phyloP scores from a whole-genome alignment of 2,888 invertebrate species.

The Carabus problematicus region DNA sequence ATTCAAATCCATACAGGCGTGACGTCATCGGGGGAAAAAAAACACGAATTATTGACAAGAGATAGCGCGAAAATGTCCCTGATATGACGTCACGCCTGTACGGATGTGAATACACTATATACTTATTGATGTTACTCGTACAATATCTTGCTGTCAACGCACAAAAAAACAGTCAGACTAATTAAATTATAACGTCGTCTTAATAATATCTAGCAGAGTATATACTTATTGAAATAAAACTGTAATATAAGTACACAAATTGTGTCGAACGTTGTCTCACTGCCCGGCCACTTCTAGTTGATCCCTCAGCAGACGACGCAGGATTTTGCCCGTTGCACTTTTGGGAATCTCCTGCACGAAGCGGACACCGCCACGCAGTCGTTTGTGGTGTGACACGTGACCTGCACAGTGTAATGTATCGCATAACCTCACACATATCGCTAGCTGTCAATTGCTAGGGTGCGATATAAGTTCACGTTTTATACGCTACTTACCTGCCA shows the following conservation, averaged over 20 bases:
- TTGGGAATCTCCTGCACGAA: slow-evolving; percentile 80
- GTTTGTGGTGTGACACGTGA: slow-evolving; percentile 74
- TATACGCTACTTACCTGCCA: slow-evolving; percentile 57
- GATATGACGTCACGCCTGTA: no score
- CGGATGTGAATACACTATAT: no score
- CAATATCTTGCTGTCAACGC: no score
- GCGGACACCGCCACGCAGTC: slow-evolving; percentile 74
- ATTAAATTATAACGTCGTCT: no score
- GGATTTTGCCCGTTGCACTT: slow-evolving; percentile 80
- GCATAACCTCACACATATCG: slow-evolving; percentile 23
- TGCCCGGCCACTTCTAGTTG: slow-evolving; percentile 52
- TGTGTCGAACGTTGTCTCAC: slow-evolving; percentile 45
- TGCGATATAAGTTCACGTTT: neutral
- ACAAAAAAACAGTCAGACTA: no score
- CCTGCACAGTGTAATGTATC: slow-evolving; percentile 52
- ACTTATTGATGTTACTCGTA: no score
- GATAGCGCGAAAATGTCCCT: no score
- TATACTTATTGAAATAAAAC: neutral
- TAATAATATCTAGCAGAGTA: no score
- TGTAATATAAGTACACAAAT: no score
- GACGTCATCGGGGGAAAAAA: no score
- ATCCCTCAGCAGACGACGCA: slow-evolving; percentile 67
- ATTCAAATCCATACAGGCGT: no score
- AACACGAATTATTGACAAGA: no score
- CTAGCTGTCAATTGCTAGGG: slow-evolving; percentile 18